These are phyloP conservation scores for Limnephilus auricula DNA, from an alignment of 2,888 invertebrate genomes.

Conservation along the genomic window DNA sequence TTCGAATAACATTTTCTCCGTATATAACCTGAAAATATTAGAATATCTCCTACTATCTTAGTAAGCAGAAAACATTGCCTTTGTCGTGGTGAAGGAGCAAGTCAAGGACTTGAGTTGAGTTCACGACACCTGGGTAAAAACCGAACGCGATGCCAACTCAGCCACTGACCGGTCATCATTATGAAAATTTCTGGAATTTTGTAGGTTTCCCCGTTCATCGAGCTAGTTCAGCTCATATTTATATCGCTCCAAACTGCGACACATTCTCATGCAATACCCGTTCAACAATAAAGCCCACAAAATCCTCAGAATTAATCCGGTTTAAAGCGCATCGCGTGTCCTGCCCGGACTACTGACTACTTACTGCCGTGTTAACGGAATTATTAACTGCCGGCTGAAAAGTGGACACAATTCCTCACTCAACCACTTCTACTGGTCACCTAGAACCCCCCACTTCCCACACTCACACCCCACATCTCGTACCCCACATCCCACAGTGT, in stretches of 20 bases:
- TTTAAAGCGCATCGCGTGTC: constrained; percentile 29
- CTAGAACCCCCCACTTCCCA: background rate
- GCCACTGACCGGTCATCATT: no score
- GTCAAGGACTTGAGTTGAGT: no score
- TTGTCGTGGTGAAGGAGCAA: no score
- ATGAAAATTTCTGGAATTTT: no score
- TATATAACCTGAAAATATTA: no score
- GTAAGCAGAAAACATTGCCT: no score
- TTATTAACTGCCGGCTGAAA: constrained; percentile 36
- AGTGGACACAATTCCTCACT: constrained; percentile 49
- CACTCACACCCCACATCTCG: background rate
- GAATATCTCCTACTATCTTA: no score
- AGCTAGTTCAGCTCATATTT: background rate
- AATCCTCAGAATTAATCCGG: constrained; percentile 15
- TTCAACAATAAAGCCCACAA: background rate
- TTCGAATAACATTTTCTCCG: no score
- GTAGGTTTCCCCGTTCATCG: background rate
- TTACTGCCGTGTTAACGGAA: background rate
- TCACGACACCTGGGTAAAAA: no score
- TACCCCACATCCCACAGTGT: background rate
- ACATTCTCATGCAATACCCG: background rate
- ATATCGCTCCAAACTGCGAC: background rate
- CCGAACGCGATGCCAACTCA: no score
- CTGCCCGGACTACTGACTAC: background rate
- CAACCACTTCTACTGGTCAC: background rate